phyloP scores from a whole-genome alignment of 2,113 vertebrate genomes.

The Pyrgilauda ruficollis region DNA sequence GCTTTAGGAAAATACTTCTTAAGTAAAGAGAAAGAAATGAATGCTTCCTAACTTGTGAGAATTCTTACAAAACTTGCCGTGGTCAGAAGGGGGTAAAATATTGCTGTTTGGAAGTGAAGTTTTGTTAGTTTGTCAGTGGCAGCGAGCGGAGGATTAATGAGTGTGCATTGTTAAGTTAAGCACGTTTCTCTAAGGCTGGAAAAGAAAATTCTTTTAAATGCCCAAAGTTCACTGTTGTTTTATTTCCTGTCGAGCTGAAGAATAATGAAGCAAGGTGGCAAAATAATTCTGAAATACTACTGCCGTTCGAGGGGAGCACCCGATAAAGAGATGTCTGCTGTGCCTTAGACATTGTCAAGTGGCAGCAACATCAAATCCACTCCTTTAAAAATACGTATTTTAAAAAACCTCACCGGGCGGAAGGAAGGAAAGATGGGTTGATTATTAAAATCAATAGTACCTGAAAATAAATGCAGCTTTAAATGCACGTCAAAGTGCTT shows the following conservation, averaged over 20 bases:
- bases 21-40: neutral
- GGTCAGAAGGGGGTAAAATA: neutral
- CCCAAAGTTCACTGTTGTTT: slow-evolving; percentile 12
- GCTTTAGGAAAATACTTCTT: neutral
- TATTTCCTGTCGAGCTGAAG: slow-evolving; percentile 57
- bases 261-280: slow-evolving; percentile 43
- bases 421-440: neutral
- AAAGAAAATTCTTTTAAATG: slow-evolving; percentile 60
- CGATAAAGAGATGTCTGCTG: neutral
- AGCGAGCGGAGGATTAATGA: slow-evolving; percentile 2
- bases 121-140: slow-evolving; percentile 36
- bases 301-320: neutral
- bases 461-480: slow-evolving; percentile 70
- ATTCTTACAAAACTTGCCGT: neutral
- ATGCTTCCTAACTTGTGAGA: neutral
- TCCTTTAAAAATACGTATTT: neutral
- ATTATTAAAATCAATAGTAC: slow-evolving; percentile 59
- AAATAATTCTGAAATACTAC: slow-evolving; percentile 3
- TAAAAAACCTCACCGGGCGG: neutral
- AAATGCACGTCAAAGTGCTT: slow-evolving; percentile 74
- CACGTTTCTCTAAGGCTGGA: slow-evolving; percentile 35
- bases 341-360: neutral
- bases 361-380: neutral
- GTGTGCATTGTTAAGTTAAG: slow-evolving; percentile 61
- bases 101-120: neutral